Percentiles rank a stretch among this genome's conserved stretches.
These are phyloP conservation scores for Julus scandinavius DNA, from an alignment of 2,888 invertebrate genomes.

Conservation along the genomic window DNA sequence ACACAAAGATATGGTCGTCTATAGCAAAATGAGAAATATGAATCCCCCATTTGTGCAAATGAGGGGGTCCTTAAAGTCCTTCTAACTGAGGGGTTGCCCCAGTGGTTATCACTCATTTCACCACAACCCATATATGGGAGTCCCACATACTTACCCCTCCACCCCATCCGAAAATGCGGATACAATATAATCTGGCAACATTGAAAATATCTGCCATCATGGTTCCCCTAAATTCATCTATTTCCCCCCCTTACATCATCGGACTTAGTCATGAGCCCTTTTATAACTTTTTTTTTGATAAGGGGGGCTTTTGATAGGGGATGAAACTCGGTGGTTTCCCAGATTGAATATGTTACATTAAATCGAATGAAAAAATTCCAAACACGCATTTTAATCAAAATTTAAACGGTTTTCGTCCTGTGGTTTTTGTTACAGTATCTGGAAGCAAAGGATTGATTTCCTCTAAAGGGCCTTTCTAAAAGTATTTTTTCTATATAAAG, in stretches of 20 bases:
- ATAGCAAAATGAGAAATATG: background rate
- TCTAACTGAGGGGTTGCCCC: conserved; percentile 13
- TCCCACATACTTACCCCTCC: conserved; percentile 9
- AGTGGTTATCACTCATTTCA: conserved; percentile 24
- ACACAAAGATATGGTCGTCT: too few species aligned
- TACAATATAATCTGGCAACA: conserved; percentile 37
- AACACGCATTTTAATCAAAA: conserved; percentile 20
- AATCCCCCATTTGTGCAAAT: conserved; percentile 33
- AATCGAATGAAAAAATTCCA: background rate
- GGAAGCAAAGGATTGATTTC: background rate
- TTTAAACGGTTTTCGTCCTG: conserved; percentile 2
- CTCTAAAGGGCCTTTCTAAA: too few species aligned
- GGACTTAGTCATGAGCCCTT: conserved; percentile 37
- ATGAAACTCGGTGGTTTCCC: background rate
- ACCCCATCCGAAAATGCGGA: background rate
- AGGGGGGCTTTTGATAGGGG: background rate
- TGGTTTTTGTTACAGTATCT: background rate
- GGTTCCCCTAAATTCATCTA: background rate
- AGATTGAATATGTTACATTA: background rate
- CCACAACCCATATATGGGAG: conserved; percentile 18
- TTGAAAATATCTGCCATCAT: background rate
- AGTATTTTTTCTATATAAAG: background rate
- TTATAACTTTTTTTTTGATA: background rate
- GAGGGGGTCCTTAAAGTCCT: conserved; percentile 9
- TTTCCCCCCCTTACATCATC: background rate